phyloP scores from a whole-genome alignment of 2,888 invertebrate genomes.

The Cyclophora punctaria region DNA sequence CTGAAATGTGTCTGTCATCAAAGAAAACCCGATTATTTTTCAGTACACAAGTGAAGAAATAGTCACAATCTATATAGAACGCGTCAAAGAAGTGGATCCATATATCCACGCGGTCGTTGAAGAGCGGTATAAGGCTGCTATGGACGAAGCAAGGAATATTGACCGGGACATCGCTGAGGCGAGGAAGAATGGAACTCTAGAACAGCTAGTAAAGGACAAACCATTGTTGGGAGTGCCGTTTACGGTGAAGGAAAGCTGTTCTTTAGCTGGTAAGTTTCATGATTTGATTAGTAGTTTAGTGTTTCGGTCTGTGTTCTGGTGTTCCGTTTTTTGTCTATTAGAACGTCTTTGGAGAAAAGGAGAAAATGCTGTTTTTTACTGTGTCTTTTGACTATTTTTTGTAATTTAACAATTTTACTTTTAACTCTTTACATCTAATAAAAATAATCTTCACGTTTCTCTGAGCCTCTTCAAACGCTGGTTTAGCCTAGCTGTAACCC shows the following conservation, averaged over 20 bases:
- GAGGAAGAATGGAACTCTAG: slow-evolving; percentile 34
- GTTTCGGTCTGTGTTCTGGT: no score
- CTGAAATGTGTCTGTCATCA: no score
- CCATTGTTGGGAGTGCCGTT: slow-evolving; percentile 88
- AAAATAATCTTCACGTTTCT: background rate
- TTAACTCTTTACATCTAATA: background rate
- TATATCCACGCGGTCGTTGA: slow-evolving; percentile 81
- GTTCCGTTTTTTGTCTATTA: no score
- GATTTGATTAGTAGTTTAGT: no score
- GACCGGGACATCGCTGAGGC: slow-evolving; percentile 61
- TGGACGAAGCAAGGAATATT: slow-evolving; percentile 76
- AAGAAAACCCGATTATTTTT: slow-evolving; percentile 4
- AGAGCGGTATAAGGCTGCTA: slow-evolving; percentile 77
- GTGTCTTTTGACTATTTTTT: background rate
- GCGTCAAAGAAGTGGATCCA: slow-evolving; percentile 79
- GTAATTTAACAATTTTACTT: no score
- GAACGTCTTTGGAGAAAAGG: no score
- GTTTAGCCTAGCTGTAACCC: no score
- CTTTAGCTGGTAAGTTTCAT: slow-evolving; percentile 77
- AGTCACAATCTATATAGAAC: slow-evolving; percentile 75
- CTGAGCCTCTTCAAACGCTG: background rate
- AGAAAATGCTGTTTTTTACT: no score
- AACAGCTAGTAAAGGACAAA: slow-evolving; percentile 59
- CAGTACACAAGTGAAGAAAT: slow-evolving; percentile 78
- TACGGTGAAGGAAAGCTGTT: slow-evolving; percentile 87